These are phyloP conservation scores for Sibirionetta formosa DNA, from an alignment of 2,797 vertebrate genomes.

Conservation along the genomic window DNA sequence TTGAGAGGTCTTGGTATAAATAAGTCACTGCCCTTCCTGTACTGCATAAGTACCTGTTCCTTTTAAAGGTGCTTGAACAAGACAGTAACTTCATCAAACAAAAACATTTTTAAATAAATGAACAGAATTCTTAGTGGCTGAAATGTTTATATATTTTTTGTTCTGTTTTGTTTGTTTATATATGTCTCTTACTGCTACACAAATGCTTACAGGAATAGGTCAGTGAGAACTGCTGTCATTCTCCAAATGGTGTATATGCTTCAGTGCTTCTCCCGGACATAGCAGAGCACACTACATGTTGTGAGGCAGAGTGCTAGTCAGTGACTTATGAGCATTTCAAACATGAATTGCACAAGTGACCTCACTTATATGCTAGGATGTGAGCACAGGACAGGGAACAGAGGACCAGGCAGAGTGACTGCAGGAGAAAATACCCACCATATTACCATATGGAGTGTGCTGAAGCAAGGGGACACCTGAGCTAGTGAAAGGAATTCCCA, in stretches of 20 bases:
- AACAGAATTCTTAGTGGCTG: background rate
- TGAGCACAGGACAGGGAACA: background rate
- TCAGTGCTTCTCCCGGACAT: background rate
- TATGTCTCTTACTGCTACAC: background rate
- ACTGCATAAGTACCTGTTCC: background rate
- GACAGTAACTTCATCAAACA: background rate
- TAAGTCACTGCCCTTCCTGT: background rate
- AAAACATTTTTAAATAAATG: background rate
- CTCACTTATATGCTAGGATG: background rate
- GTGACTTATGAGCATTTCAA: background rate
- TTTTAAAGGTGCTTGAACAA: background rate
- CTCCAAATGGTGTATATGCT: background rate
- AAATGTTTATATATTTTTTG: background rate
- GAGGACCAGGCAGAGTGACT: background rate
- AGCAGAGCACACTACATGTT: background rate
- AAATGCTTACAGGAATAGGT: background rate
- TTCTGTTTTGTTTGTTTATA: background rate
- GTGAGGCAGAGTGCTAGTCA: background rate
- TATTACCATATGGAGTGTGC: background rate
- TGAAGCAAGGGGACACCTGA: background rate
- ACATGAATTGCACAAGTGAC: background rate
- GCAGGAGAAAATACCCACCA: background rate
- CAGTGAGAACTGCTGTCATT: background rate
- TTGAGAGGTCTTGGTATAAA: background rate
- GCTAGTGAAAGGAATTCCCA: background rate